These are phyloP conservation scores for Bombus superbus DNA, from an alignment of 1,140 invertebrate genomes.

Conservation along the genomic window DNA sequence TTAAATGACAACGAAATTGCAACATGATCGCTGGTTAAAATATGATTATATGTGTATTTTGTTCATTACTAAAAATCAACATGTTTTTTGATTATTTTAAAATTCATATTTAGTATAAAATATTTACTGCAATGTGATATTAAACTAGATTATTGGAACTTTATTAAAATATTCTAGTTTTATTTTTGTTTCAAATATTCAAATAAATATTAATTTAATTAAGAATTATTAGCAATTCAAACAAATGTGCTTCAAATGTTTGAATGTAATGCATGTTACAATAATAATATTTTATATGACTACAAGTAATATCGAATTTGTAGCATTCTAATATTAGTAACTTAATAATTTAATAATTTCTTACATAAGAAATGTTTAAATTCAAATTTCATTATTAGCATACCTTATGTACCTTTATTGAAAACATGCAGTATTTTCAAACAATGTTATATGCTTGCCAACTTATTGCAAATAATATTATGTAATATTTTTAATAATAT, in stretches of 20 bases:
- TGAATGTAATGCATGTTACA: slow-evolving; percentile 19
- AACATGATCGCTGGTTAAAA: slow-evolving; percentile 3
- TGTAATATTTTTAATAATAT: slow-evolving; percentile 41
- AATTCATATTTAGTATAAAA: slow-evolving; percentile 39
- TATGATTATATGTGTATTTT: neutral
- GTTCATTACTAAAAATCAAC: slow-evolving; percentile 4
- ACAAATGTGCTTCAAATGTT: slow-evolving; percentile 9
- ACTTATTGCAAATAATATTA: slow-evolving; percentile 1
- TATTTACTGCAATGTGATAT: slow-evolving; percentile 54
- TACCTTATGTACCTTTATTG: neutral
- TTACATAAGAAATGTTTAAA: neutral
- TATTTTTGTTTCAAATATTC: slow-evolving; percentile 12
- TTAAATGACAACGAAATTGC: neutral
- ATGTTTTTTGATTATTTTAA: slow-evolving; percentile 40
- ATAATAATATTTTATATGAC: slow-evolving; percentile 9
- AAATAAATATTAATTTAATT: neutral
- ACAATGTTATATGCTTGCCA: slow-evolving; percentile 8
- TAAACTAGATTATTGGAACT: slow-evolving; percentile 14
- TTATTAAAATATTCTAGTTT: slow-evolving; percentile 14
- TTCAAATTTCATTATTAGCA: neutral
- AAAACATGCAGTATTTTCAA: slow-evolving; percentile 41
- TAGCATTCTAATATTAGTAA: neutral
- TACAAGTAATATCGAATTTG: neutral
- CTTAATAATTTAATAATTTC: neutral
- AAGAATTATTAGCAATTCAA: slow-evolving; percentile 12